A percentile compares a stretch with the other conserved stretches of the same genome.
Conservation (phyloP, 2,113 vertebrate genomes). For the Mobula birostris region DNA sequence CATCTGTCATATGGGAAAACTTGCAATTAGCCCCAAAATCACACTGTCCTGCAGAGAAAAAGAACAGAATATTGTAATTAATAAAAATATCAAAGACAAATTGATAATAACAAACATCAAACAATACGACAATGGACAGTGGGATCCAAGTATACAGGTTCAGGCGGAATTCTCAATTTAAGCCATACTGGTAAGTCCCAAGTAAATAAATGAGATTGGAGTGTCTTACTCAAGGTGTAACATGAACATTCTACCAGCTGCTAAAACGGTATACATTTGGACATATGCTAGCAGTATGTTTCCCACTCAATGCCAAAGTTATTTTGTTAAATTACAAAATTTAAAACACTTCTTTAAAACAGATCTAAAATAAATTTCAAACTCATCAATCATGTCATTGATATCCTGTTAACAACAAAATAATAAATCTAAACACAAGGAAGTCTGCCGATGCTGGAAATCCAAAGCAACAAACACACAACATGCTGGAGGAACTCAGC, state of each 20-base stretch:
- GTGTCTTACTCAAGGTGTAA: background rate
- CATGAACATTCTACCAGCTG: background rate
- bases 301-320: background rate
- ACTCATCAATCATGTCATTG: too few species aligned
- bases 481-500: too few species aligned
- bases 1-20: constrained; percentile 87
- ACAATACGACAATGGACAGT: background rate
- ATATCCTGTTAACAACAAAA: too few species aligned
- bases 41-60: constrained; percentile 60
- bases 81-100: background rate
- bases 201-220: background rate
- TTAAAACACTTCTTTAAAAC: background rate
- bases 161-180: background rate
- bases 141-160: background rate
- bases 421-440: background rate
- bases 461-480: too few species aligned
- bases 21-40: constrained; percentile 83
- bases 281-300: background rate
- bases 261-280: background rate
- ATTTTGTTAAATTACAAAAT: background rate
- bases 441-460: too few species aligned
- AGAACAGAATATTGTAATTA: background rate
- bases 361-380: background rate
- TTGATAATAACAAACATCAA: background rate
- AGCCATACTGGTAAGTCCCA: background rate